These are phyloP conservation scores for Furcula furcula DNA, from an alignment of 2,888 invertebrate genomes.

Conservation along the genomic window DNA sequence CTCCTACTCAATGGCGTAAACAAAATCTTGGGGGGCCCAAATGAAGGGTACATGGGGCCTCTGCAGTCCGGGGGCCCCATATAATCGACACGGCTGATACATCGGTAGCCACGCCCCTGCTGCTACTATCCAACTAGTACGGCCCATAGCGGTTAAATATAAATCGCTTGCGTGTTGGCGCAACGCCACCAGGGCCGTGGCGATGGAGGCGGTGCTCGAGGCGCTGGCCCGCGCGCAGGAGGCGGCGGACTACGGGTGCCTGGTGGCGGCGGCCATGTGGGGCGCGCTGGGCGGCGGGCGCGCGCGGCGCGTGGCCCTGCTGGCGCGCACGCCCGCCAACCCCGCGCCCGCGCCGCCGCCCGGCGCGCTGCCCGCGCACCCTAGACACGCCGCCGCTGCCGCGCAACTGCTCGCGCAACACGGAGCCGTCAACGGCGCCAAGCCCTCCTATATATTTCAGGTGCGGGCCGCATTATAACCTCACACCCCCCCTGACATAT, in stretches of 20 bases:
- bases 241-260: conserved; percentile 90
- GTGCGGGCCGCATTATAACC: too few species aligned
- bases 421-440: conserved; percentile 85
- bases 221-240: conserved; percentile 94
- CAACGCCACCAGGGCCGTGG: conserved; percentile 83
- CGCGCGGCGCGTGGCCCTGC: conserved; percentile 75
- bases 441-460: conserved; percentile 84
- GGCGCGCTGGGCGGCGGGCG: conserved; percentile 78
- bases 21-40: too few species aligned
- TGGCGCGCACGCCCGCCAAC: conserved; percentile 55
- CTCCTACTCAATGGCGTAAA: too few species aligned
- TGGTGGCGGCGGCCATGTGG: conserved; percentile 88
- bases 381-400: conserved; percentile 88
- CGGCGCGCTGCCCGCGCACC: conserved; percentile 48
- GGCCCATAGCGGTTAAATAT: neutral
- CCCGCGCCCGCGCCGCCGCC: conserved; percentile 85
- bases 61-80: too few species aligned
- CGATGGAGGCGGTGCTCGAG: conserved; percentile 91
- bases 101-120: too few species aligned
- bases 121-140: too few species aligned
- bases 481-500: too few species aligned
- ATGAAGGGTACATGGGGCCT: too few species aligned
- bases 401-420: conserved; percentile 91
- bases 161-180: neutral
- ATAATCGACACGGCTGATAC: too few species aligned